These are phyloP conservation scores for Thymelicus lineola DNA, from an alignment of 2,888 invertebrate genomes.

Conservation along the genomic window DNA sequence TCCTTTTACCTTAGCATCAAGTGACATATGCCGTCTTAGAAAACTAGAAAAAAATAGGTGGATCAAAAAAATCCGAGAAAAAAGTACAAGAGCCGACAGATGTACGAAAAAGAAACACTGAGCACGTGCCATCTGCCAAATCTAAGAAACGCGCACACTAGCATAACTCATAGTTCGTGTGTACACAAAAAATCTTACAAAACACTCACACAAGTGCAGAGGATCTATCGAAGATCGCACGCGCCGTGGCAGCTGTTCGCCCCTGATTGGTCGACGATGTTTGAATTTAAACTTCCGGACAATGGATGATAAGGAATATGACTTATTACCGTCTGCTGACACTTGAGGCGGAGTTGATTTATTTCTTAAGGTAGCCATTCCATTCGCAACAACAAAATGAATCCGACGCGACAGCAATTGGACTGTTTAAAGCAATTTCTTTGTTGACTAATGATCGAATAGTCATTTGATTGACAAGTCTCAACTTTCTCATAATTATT, in stretches of 20 bases:
- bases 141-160: conserved; percentile 73
- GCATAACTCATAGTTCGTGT: conserved; percentile 53
- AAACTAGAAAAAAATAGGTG: conserved; percentile 52
- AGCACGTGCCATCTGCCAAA: conserved; percentile 85
- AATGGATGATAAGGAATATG: conserved; percentile 76
- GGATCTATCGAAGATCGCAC: conserved; percentile 77
- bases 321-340: conserved; percentile 57
- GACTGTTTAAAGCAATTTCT: conserved; percentile 29
- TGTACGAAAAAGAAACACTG: conserved; percentile 75
- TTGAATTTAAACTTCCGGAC: conserved; percentile 79
- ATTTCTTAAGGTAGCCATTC: conserved; percentile 54
- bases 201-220: conserved; percentile 61
- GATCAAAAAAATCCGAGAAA: conserved; percentile 66
- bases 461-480: conserved; percentile 12
- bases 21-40: conserved; percentile 72
- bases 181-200: conserved; percentile 59
- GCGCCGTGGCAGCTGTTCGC: conserved; percentile 76
- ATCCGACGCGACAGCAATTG: conserved; percentile 33
- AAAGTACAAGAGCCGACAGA: conserved; percentile 77
- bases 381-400: conserved; percentile 35
- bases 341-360: conserved; percentile 57
- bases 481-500: conserved; percentile 37
- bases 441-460: conserved; percentile 25
- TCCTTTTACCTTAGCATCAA: conserved; percentile 75
- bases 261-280: conserved; percentile 73